Conservation (phyloP, 2,888 invertebrate genomes). For the Melanophora roralis region DNA sequence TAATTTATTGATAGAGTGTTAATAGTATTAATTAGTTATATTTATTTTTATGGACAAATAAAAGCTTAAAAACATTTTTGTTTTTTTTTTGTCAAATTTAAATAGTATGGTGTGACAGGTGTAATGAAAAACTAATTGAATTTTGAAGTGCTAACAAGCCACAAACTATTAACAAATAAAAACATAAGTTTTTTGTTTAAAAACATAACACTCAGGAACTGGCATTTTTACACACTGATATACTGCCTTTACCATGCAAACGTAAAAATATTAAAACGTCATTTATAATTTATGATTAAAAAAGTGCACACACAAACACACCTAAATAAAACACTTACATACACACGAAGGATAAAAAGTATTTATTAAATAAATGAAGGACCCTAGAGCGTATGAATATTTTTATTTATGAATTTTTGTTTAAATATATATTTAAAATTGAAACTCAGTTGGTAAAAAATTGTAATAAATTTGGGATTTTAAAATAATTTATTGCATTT, state of each 20-base stretch:
- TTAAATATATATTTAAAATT: neutral
- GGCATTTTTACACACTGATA: neutral
- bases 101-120: conserved; percentile 30
- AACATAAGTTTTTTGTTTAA: neutral
- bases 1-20: conserved; percentile 57
- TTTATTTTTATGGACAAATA: conserved; percentile 28
- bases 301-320: neutral
- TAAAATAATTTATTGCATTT: conserved; percentile 57
- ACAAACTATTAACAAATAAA: conserved; percentile 10
- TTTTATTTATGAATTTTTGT: conserved; percentile 20
- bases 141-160: conserved; percentile 49
- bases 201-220: neutral
- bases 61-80: neutral
- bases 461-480: conserved; percentile 55
- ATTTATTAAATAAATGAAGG: conserved; percentile 28
- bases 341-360: neutral
- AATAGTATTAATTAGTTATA: conserved; percentile 61
- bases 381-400: conserved; percentile 46
- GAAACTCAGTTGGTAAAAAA: conserved; percentile 26
- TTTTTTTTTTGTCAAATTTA: neutral
- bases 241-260: conserved; percentile 2
- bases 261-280: conserved; percentile 52
- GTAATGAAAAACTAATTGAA: conserved; percentile 57
- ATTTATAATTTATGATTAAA: conserved; percentile 57
- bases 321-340: neutral